Evolutionary conservation across 2,113 vertebrate species (phyloP), one percentile per base, ranked within the genome.

Genomic region (Rhegmatorhina hoffmannsi): DNA sequence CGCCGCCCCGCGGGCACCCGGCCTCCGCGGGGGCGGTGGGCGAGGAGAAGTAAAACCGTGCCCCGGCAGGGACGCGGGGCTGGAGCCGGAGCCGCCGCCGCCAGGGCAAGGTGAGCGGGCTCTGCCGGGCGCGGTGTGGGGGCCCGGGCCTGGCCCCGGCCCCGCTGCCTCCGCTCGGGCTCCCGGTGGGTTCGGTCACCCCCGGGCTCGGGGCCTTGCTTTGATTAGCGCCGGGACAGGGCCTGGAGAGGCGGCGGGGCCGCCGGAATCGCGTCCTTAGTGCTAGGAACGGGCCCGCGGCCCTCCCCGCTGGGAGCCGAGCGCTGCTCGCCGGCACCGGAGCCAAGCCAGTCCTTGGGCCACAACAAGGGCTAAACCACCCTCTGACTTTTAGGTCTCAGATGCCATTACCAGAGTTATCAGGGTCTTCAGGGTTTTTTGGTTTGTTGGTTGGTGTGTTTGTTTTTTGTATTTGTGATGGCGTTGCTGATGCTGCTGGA

Each of bases 31-130:
- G 38, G 38, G 38, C 38, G 38, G 38, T 10, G 38, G 38, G 38
- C 38, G 38, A 38, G 38, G 38, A 38, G 38, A 38, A 38, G 38
- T 38, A 38, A 93, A 90, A 73, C 16, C 46, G 12, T 59, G 70
- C 29, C 59, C 43, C 17, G 26, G 43, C 8, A 43, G 55, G 60
- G 52, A 10, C 47, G 70, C 18, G 43, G 81, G 43, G 40, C 58
- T 19, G 56, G n/a, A 78, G 33, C 38, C 31, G 53, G 44, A 76
- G 73, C 47, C 5, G 75, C 60, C 31, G 56, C 74, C 17, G 73
- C 64, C 49, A 74, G 60, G 69, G 77, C 59, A 82, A 94, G 92
- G 89, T 91, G 79, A 86, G 85, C 56, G 66, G 88, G 49, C 5
- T 36, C 29, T 40, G 70, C 38, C 23, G 56, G 64, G 64, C 12